Conservation (phyloP, 92 coral and sea anemone genomes). For the Plumapathes pennacea region DNA sequence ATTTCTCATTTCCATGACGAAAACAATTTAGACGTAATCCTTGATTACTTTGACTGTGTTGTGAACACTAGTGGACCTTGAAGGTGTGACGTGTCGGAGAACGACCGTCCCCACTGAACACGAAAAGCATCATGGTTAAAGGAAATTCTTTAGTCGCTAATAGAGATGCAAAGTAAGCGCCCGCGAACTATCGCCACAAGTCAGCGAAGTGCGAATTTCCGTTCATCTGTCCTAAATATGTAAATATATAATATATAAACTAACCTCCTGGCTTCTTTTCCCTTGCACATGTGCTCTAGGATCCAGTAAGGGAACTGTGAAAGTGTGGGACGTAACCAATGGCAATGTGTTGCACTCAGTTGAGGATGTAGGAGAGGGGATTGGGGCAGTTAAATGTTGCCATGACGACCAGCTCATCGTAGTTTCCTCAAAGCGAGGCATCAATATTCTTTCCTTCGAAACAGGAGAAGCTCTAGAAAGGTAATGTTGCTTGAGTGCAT, state of each 20-base stretch:
- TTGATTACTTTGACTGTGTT: too few relatives aligned
- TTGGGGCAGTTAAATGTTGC: slow-evolving; percentile 52
- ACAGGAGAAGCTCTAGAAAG: slow-evolving; percentile 77
- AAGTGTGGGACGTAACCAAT: slow-evolving; percentile 65
- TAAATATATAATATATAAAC: neutral
- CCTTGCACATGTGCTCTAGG: slow-evolving; percentile 25
- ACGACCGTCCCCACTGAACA: too few relatives aligned
- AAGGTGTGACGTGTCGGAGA: too few relatives aligned
- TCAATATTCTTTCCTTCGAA: slow-evolving; percentile 64
- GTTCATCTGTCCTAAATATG: too few relatives aligned
- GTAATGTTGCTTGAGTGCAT: too few relatives aligned
- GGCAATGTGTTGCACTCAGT: slow-evolving; percentile 58
- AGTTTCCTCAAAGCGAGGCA: slow-evolving; percentile 63
- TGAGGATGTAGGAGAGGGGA: slow-evolving; percentile 63
- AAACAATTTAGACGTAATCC: too few relatives aligned
- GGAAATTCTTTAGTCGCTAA: too few relatives aligned
- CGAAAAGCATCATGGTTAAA: too few relatives aligned
- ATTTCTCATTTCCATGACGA: too few relatives aligned
- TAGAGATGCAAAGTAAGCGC: too few relatives aligned
- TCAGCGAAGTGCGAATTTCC: too few relatives aligned
- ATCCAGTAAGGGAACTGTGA: slow-evolving; percentile 62
- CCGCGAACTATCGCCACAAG: neutral
- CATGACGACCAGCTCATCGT: slow-evolving; percentile 60
- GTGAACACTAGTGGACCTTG: too few relatives aligned
- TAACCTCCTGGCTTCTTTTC: neutral